Evolutionary conservation across 2,113 vertebrate species (phyloP).

Genomic region (Cathartes aura): DNA sequence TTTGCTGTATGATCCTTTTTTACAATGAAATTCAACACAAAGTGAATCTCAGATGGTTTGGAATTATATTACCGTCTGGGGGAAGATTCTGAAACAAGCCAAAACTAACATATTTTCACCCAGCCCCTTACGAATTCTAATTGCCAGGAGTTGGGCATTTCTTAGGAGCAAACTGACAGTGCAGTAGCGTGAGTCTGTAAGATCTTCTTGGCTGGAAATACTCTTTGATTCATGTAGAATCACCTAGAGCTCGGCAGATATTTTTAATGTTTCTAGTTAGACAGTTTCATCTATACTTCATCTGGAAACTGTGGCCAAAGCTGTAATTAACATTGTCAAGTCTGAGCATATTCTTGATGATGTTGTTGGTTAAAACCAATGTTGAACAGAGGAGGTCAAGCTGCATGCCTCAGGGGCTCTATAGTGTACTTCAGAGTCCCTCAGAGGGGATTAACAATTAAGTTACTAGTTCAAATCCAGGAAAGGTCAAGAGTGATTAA

Average conservation of each 20-base stretch:
- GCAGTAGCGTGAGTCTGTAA: not conserved
- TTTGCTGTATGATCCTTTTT: not conserved
- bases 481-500: slow-evolving; percentile 57
- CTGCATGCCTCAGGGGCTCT: not conserved
- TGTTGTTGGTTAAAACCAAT: not conserved
- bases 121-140: slow-evolving; percentile 34
- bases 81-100: slow-evolving; percentile 27
- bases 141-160: not conserved
- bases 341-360: not conserved
- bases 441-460: slow-evolving; percentile 11
- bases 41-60: slow-evolving; percentile 42
- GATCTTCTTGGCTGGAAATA: not conserved
- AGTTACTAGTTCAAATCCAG: not conserved
- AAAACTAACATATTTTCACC: slow-evolving; percentile 47
- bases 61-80: slow-evolving; percentile 49
- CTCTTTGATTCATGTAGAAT: not conserved
- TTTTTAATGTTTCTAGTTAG: not conserved
- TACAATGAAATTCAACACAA: slow-evolving; percentile 11
- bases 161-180: slow-evolving; percentile 7
- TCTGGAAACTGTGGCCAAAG: not conserved
- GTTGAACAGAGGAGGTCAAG: not conserved
- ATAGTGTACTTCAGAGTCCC: not conserved
- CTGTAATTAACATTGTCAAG: slow-evolving; percentile 4
- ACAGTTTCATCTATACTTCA: not conserved
- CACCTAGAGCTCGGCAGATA: not conserved